Conservation (phyloP, 2,888 invertebrate genomes). For the Pristionchus fissidentatus region DNA sequence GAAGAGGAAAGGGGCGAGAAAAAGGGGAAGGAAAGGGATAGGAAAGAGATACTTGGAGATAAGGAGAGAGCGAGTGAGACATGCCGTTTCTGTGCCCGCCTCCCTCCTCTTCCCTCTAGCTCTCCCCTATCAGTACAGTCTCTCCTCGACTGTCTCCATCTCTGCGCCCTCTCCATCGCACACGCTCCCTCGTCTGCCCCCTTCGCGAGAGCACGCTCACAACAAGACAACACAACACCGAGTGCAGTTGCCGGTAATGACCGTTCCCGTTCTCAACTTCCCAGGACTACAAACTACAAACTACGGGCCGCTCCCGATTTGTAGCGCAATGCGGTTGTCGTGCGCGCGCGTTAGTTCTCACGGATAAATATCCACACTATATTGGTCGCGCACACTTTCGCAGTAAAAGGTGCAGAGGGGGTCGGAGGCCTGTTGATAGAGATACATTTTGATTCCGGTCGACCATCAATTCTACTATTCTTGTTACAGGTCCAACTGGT, state of each 20-base stretch:
- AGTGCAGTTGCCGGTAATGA: background rate
- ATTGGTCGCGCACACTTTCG: no score
- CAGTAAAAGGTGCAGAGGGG: no score
- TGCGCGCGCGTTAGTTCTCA: no score
- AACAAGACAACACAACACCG: conserved; percentile 15
- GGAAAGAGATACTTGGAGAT: background rate
- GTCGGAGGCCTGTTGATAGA: no score
- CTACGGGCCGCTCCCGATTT: no score
- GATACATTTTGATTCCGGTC: no score
- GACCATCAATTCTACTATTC: no score
- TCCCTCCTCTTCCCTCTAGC: background rate
- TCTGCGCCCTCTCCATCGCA: background rate
- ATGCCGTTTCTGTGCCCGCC: background rate
- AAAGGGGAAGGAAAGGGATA: background rate
- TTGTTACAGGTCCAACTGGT: no score
- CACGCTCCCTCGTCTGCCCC: background rate
- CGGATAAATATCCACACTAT: no score
- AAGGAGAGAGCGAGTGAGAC: conserved; percentile 6
- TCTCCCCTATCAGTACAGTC: background rate
- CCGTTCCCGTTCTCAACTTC: no score
- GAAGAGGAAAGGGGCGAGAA: background rate
- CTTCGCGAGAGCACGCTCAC: background rate
- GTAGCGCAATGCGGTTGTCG: no score
- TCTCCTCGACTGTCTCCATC: background rate
- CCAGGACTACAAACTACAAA: conserved; percentile 1